phyloP scores from a whole-genome alignment of 2,113 vertebrate species.

The Ia io region DNA sequence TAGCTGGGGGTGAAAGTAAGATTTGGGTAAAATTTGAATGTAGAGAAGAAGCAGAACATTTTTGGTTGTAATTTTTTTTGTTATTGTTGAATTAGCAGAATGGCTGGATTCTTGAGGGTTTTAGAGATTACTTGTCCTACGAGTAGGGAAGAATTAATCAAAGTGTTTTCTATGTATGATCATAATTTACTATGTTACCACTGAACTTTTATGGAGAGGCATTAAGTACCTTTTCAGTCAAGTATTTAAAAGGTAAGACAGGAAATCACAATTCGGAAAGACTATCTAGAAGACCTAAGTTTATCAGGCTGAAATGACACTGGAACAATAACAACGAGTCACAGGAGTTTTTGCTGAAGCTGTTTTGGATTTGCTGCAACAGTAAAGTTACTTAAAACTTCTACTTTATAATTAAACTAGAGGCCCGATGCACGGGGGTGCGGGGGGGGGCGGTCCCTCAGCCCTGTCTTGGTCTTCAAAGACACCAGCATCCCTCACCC shows the following conservation, averaged over 20 bases:
- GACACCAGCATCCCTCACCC: no score
- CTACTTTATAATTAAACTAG: background rate
- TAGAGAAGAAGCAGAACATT: background rate
- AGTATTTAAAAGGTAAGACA: background rate
- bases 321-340: background rate
- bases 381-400: constrained; percentile 15
- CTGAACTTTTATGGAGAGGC: background rate
- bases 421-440: no score
- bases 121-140: background rate
- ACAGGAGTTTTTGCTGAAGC: background rate
- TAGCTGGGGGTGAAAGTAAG: background rate
- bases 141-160: background rate
- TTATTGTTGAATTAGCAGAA: background rate
- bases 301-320: background rate
- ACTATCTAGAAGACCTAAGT: background rate
- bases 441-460: no score
- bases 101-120: background rate
- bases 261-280: background rate
- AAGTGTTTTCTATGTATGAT: background rate
- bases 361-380: background rate
- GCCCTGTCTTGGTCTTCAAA: no score
- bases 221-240: background rate
- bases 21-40: background rate
- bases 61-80: background rate
- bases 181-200: background rate